Conservation (phyloP, 2,113 vertebrate genomes). For the Anas platyrhynchos region DNA sequence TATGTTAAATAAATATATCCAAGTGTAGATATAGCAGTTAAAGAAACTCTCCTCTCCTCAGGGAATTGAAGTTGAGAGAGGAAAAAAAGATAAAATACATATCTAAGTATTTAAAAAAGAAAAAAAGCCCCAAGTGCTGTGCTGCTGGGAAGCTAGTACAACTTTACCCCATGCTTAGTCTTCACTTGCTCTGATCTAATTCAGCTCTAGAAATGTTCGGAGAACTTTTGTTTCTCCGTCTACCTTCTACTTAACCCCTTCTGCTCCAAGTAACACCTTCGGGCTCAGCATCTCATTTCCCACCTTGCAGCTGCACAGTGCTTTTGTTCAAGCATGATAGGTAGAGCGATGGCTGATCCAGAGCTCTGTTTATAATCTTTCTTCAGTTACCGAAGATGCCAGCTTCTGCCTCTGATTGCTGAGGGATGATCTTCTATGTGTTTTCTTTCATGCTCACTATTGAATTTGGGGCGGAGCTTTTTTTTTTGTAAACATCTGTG, state of each 20-base stretch:
- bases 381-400: not conserved
- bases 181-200: not conserved
- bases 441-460: fast-evolving
- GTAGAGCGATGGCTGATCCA: not conserved
- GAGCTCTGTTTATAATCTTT: not conserved
- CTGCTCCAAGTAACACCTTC: not conserved
- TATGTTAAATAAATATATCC: not conserved
- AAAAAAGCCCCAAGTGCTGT: not conserved
- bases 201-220: not conserved
- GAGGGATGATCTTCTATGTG: not conserved
- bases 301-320: not conserved
- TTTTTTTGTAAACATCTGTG: not conserved
- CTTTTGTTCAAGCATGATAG: not conserved
- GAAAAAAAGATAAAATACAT: no score
- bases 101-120: not conserved
- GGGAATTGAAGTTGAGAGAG: not conserved
- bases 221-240: not conserved
- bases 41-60: not conserved
- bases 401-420: fast-evolving
- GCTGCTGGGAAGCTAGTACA: not conserved
- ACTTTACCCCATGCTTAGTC: not conserved
- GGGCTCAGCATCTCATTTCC: not conserved
- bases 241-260: not conserved
- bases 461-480: not conserved
- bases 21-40: not conserved